Conservation (phyloP, 2,113 vertebrate genomes). For the Scomber scombrus region DNA sequence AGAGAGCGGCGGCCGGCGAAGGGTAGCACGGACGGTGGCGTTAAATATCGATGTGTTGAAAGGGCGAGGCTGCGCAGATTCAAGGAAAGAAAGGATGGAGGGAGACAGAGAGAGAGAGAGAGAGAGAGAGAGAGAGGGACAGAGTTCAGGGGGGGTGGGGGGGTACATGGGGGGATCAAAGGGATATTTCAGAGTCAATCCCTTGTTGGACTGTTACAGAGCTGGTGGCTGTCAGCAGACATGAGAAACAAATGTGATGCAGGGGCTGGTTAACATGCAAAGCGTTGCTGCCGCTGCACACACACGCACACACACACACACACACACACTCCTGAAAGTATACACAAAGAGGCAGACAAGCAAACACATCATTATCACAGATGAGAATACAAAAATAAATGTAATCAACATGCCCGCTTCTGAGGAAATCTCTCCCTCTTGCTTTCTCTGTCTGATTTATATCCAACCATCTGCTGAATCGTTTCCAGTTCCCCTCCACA, state of each 20-base stretch:
- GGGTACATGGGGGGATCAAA: conserved; percentile 65
- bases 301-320: not conserved
- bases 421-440: conserved; percentile 2
- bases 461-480: conserved; percentile 18
- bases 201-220: conserved; percentile 55
- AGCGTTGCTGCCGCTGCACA: conserved; percentile 16
- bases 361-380: conserved; percentile 36
- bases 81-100: conserved; percentile 26
- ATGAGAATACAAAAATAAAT: conserved; percentile 24
- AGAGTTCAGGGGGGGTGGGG: conserved; percentile 38
- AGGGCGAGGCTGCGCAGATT: conserved; percentile 36
- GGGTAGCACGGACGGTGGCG: conserved; percentile 34
- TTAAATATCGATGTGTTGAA: conserved; percentile 71
- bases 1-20: conserved; percentile 2
- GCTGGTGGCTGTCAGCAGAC: conserved; percentile 63
- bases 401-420: conserved; percentile 21
- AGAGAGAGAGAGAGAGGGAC: conserved; percentile 21
- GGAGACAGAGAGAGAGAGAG: conserved; percentile 24
- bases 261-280: conserved; percentile 45
- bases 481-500: not conserved
- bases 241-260: conserved; percentile 62
- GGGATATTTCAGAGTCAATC: conserved; percentile 51
- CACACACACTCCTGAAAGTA: conserved; percentile 23
- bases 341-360: conserved; percentile 11
- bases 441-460: conserved; percentile 10